Percentiles rank a stretch among this genome's conserved stretches.
These are phyloP conservation scores for Bubo scandiacus DNA, from an alignment of 2,113 vertebrate species.

Conservation along the genomic window DNA sequence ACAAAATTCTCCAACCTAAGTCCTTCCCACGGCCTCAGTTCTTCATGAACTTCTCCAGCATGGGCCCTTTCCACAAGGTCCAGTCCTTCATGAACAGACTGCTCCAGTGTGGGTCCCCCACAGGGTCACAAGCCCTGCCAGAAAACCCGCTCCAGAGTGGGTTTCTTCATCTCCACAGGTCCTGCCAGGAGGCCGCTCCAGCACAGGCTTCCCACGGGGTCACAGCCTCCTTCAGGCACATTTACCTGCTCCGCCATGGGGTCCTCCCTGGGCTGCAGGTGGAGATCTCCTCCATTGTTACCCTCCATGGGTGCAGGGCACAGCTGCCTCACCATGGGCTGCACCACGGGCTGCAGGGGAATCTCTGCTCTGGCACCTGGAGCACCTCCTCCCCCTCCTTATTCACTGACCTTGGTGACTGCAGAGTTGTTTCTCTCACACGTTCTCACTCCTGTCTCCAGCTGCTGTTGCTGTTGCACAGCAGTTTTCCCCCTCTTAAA, in stretches of 20 bases:
- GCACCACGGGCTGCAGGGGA: too few species aligned
- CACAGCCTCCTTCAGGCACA: not conserved
- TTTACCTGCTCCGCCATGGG: not conserved
- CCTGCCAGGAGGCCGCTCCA: not conserved
- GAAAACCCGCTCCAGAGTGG: not conserved
- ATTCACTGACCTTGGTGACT: too few species aligned
- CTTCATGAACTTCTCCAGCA: not conserved
- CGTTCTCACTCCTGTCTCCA: too few species aligned
- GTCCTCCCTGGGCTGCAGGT: not conserved
- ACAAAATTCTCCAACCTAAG: rapidly evolving
- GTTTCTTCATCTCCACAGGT: not conserved
- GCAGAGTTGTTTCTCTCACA: too few species aligned
- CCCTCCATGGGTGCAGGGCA: too few species aligned
- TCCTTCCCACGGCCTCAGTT: not conserved
- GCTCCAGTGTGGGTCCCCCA: not conserved
- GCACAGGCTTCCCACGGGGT: not conserved
- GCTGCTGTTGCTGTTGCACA: not conserved
- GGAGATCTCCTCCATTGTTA: too few species aligned
- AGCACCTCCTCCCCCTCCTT: too few species aligned
- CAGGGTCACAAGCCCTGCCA: not conserved
- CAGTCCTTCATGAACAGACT: not conserved
- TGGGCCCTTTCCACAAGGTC: not conserved
- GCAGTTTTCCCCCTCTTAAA: not conserved
- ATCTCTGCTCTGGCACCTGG: too few species aligned
- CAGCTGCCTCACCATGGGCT: too few species aligned